Percentiles rank a stretch among this genome's conserved stretches.
phyloP scores from a whole-genome alignment of 2,888 invertebrate genomes.

The Synergus gifuensis region DNA sequence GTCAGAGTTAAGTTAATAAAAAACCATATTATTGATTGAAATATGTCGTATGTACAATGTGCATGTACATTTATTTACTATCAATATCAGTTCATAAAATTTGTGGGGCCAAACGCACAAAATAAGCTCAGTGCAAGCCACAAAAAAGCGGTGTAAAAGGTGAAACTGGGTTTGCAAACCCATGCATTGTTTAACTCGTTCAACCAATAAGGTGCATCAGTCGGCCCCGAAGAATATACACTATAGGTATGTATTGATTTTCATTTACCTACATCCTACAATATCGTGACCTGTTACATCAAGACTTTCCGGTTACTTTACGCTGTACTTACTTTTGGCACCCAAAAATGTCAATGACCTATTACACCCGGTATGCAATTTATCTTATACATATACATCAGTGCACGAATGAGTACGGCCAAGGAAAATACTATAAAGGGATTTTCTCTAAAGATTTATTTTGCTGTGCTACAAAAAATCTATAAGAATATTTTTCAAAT shows the following conservation, averaged over 20 bases:
- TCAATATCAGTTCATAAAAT: no score
- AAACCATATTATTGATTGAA: no score
- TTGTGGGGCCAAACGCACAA: no score
- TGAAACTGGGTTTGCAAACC: slow-evolving; percentile 65
- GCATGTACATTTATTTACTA: no score
- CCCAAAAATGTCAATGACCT: neutral
- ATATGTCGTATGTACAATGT: no score
- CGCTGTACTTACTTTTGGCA: neutral
- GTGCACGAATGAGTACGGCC: no score
- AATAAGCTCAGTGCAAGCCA: no score
- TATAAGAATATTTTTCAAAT: no score
- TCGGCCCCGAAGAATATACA: slow-evolving; percentile 65
- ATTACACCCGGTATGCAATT: neutral
- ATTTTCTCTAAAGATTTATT: no score
- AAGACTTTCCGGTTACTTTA: neutral
- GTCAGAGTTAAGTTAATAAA: neutral
- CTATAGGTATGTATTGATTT: slow-evolving; percentile 65
- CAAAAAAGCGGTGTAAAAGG: neutral
- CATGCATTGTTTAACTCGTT: slow-evolving; percentile 10
- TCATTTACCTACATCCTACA: slow-evolving; percentile 60
- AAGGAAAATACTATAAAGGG: no score
- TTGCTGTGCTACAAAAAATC: no score
- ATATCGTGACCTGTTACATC: neutral
- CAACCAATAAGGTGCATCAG: slow-evolving; percentile 66
- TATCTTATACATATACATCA: no score